phyloP scores from a whole-genome alignment of 1,140 invertebrate species.

The Akabosia matsudoensis region DNA sequence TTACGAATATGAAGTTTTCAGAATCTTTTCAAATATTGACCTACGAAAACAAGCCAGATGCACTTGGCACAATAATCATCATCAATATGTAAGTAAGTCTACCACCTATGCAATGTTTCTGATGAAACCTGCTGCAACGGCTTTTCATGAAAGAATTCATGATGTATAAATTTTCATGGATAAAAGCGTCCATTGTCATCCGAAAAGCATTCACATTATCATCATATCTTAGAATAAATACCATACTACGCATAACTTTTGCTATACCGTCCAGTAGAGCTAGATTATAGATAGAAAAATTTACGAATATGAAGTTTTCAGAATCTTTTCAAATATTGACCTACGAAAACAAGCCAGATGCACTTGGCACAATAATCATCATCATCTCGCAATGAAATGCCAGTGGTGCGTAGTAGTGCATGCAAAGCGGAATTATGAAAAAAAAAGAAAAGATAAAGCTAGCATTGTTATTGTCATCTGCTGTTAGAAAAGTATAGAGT shows the following conservation, averaged over 20 bases:
- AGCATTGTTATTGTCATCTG: not conserved
- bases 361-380: slow-evolving; percentile 10
- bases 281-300: not conserved
- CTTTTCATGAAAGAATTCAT: slow-evolving; percentile 18
- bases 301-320: not conserved
- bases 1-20: not conserved
- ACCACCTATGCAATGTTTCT: not conserved
- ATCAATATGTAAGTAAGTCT: not conserved
- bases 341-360: not conserved
- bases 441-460: too few relatives aligned
- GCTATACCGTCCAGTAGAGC: not conserved
- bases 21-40: not conserved
- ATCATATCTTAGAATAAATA: not conserved
- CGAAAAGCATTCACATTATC: not conserved
- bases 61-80: slow-evolving; percentile 10
- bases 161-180: slow-evolving; percentile 24
- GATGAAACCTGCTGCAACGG: slow-evolving; percentile 23
- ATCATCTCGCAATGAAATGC: not conserved
- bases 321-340: not conserved
- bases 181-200: slow-evolving; percentile 18
- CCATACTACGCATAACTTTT: not conserved
- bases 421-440: not conserved
- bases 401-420: not conserved
- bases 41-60: not conserved
- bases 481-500: too few relatives aligned